These are phyloP conservation scores for Urosaurus nigricauda DNA, from an alignment of 2,797 vertebrate species.

Conservation along the genomic window DNA sequence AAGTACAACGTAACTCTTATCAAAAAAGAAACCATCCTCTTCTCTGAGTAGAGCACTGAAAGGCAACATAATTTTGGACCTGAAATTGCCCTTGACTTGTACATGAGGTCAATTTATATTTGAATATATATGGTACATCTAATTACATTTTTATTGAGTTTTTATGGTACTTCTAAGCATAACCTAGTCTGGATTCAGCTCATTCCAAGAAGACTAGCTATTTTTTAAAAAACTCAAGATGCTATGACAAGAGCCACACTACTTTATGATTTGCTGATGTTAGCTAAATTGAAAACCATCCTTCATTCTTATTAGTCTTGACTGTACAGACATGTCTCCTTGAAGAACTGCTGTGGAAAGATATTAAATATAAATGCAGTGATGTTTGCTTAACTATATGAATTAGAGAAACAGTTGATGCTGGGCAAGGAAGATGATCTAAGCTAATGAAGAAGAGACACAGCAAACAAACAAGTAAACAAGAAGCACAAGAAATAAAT, in stretches of 20 bases:
- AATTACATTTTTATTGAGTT: background rate
- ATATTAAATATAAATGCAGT: conserved; percentile 57
- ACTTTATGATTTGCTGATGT: conserved; percentile 59
- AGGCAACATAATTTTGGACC: too few relatives aligned
- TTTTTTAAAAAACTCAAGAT: background rate
- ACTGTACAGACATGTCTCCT: conserved; percentile 41
- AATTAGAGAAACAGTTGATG: conserved; percentile 34
- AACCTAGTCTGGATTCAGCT: background rate
- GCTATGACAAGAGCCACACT: conserved; percentile 46
- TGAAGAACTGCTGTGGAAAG: conserved; percentile 59
- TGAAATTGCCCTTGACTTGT: too few relatives aligned
- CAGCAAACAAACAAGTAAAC: conserved; percentile 20
- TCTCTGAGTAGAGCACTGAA: too few relatives aligned
- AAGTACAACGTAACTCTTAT: too few relatives aligned
- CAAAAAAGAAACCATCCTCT: too few relatives aligned
- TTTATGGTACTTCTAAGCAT: background rate
- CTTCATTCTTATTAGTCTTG: conserved; percentile 62
- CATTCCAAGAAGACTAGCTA: conserved; percentile 31
- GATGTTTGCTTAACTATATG: conserved; percentile 54
- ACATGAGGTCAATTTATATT: too few relatives aligned
- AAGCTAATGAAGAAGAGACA: conserved; percentile 20
- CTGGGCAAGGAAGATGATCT: conserved; percentile 42
- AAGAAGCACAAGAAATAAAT: conserved; percentile 46
- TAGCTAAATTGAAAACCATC: conserved; percentile 59
- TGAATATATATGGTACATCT: too few relatives aligned